Base-by-base conservation (phyloP, 2,888 invertebrate species). In the Drosophila sordidapex region DNA sequence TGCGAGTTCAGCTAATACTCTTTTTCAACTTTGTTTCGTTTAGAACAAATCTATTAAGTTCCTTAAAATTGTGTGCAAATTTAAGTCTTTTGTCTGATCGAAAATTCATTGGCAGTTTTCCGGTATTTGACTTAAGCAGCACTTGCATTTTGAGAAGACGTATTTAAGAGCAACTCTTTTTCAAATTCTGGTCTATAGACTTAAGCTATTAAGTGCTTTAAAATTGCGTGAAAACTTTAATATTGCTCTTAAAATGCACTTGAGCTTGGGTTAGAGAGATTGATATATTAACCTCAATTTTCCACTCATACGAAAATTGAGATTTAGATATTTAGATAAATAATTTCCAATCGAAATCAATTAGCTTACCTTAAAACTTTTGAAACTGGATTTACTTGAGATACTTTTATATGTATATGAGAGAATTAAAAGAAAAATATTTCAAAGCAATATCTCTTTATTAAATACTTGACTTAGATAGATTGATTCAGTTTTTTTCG, bases 371-470 rank as follows among this genome's bases (percentile, higher is more conserved):
- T 46, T 21, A 4, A 21, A 21, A 4, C 15, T 21, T 21, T 46
- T 15, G 46, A 7, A 21, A 11, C n/a, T 13, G 7, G 13, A 11
- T 10, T 38, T n/a, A n/a, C 4, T n/a, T n/a, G 4, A 0, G 7
- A 13, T 4, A 21, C 13, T 21, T 0, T 2, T 2, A 1, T 7
- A 7, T 25, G 0, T 4, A 21, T 21, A 4, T 15, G 4, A 4
- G 21, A 46, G 7, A 15, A 46, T 21, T 46, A 15, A 46, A 46
- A 8, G 15, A 46, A 7, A 46, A 46, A 4, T 7, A 25, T 46
- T 46, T 46, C 46, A 21, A 8, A 46, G 13, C 1, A 25, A 8
- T 4, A 46, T 15, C 4, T 21, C 1, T 46, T 4, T 21, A 0
- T 1, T 15, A 46, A 46, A 13, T 7, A 21, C 13, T 7, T 46